phyloP scores from a whole-genome alignment of 2,113 vertebrate genomes.

The Orientallactaga bullata region DNA sequence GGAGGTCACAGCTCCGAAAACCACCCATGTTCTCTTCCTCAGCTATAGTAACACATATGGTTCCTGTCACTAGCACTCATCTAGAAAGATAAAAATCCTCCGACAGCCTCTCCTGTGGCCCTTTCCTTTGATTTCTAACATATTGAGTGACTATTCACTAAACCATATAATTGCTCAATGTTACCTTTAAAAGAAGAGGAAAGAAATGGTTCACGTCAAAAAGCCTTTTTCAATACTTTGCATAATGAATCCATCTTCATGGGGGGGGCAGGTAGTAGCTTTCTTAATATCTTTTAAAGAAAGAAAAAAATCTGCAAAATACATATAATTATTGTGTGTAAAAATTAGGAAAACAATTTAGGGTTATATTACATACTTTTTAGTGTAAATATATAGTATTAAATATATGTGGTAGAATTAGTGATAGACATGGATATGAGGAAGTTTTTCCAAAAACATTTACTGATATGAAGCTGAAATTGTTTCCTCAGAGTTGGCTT shows the following conservation, averaged over 20 bases:
- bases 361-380: background rate
- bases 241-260: slow-evolving; percentile 42
- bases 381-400: background rate
- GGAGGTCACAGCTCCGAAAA: slow-evolving; percentile 65
- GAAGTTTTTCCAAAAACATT: background rate
- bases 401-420: slow-evolving; percentile 47
- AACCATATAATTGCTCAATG: slow-evolving; percentile 63
- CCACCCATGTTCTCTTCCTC: slow-evolving; percentile 71
- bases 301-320: background rate
- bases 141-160: slow-evolving; percentile 72
- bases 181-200: slow-evolving; percentile 49
- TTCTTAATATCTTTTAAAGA: slow-evolving; percentile 24
- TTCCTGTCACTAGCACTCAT: slow-evolving; percentile 79
- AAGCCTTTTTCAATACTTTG: background rate
- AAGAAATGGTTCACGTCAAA: slow-evolving; percentile 58
- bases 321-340: background rate
- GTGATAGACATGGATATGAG: slow-evolving; percentile 20
- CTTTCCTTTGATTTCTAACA: slow-evolving; percentile 80
- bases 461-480: slow-evolving; percentile 49
- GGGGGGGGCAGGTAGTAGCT: background rate
- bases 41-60: slow-evolving; percentile 56
- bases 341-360: slow-evolving; percentile 49
- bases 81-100: slow-evolving; percentile 79
- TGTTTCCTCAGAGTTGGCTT: slow-evolving; percentile 84
- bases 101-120: slow-evolving; percentile 70